phyloP scores from a whole-genome alignment of 1,140 invertebrate species.

The Fopius arisanus region DNA sequence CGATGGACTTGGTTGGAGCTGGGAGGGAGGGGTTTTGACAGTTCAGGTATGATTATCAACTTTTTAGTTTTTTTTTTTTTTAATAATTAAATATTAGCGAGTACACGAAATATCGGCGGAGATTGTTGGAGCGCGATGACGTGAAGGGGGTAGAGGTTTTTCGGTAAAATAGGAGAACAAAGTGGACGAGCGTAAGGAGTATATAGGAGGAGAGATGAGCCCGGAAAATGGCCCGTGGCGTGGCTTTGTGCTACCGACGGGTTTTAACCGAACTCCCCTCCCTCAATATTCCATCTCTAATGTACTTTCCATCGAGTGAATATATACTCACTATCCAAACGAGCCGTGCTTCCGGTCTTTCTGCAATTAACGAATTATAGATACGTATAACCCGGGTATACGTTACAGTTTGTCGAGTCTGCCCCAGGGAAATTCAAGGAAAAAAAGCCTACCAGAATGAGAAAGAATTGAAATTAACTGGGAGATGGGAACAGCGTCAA shows the following conservation, averaged over 20 bases:
- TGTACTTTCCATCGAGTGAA: slow-evolving; percentile 4
- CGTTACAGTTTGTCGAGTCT: background rate
- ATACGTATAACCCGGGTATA: background rate
- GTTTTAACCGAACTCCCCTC: background rate
- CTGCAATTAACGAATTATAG: slow-evolving; percentile 20
- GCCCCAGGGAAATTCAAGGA: background rate
- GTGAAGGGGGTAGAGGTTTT: background rate
- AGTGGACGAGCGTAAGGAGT: slow-evolving; percentile 16
- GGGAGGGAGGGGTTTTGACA: background rate
- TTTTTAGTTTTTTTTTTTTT: too few relatives aligned
- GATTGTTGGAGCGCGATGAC: background rate
- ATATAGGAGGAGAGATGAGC: slow-evolving; percentile 8
- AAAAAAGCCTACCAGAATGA: background rate
- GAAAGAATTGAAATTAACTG: background rate
- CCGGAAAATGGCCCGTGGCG: slow-evolving; percentile 9
- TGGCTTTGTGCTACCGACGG: slow-evolving; percentile 13
- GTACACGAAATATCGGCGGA: background rate
- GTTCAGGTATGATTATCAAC: background rate
- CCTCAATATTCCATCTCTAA: background rate
- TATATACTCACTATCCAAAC: background rate
- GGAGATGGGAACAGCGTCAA: background rate
- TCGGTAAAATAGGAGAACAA: slow-evolving; percentile 17
- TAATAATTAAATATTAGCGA: background rate
- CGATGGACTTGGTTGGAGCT: background rate
- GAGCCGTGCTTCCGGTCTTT: slow-evolving; percentile 5